Conservation (phyloP, 2,888 invertebrate genomes). For the Tetramorium bicarinatum region DNA sequence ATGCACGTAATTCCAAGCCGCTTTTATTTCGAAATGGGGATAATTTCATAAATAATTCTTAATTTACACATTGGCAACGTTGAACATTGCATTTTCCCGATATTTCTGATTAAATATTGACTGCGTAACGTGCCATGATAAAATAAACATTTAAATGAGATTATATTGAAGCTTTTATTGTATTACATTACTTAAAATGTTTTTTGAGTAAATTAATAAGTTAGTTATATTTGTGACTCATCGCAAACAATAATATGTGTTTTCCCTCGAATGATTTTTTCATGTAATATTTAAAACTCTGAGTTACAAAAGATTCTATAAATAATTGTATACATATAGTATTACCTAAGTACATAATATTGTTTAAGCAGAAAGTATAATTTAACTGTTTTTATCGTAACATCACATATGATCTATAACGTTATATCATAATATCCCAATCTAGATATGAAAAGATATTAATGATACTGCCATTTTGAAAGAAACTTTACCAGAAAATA, state of each 20-base stretch:
- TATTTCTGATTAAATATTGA: constrained; percentile 41
- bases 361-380: neutral
- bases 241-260: neutral
- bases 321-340: neutral
- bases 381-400: neutral
- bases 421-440: neutral
- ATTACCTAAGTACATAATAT: neutral
- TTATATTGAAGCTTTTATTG: neutral
- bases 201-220: constrained; percentile 24
- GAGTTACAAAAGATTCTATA: neutral
- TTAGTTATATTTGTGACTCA: neutral
- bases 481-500: constrained; percentile 59
- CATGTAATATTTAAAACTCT: neutral
- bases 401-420: neutral
- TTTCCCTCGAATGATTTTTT: neutral
- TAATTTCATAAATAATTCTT: constrained; percentile 53
- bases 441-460: constrained; percentile 35
- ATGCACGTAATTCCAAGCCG: constrained; percentile 5
- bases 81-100: neutral
- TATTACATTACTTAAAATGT: constrained; percentile 26
- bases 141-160: constrained; percentile 40
- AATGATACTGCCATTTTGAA: constrained; percentile 1
- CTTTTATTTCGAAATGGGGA: constrained; percentile 34
- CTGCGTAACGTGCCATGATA: constrained; percentile 3
- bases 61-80: constrained; percentile 10